Base-by-base conservation (phyloP, 2,113 vertebrate species). In the Sylvietta virens region DNA sequence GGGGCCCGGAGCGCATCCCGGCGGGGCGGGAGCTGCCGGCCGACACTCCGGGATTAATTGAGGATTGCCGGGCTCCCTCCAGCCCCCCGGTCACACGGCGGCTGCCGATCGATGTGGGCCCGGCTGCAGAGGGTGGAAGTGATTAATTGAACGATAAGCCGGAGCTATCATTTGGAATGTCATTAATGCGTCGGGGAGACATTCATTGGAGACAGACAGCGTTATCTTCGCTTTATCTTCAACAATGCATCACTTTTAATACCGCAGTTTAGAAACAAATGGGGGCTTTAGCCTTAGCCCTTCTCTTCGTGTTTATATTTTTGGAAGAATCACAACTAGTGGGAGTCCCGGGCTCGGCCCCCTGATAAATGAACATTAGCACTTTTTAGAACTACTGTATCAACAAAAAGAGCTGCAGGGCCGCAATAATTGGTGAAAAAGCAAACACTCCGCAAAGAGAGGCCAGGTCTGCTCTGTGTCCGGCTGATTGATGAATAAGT, bases 151-250 rank as follows among this genome's bases (percentile, higher is more conserved):
- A 96, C 97, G 97, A 98, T 97, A 98, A 98, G 97, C 97, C 95
- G 92, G 91, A 97, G 97, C 97, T 98, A 98, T 98, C 98, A 98
- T 98, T 98, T 98, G 98, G 98, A 98, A 98, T 97, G 98, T 98
- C 98, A 98, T 99, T 99, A 99, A 99, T 99, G 99, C 98, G 97
- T 97, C 98, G 98, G 92, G 97, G 99, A 99, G 99, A 99, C 99
- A 98, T 97, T 95, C 97, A 94, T 97, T 97, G 98, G 98, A 99
- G 99, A 99, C 99, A 99, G 98, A 98, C 99, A 98, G 98, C 98
- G 98, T 99, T 99, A 99, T 99, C 99, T 98, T 98, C 97, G 98
- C 99, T 99, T 99, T 99, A 99, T 99, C 99, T 99, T 96, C 98
- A 98, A 98, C 98, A 98, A 97, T 97, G 97, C 97, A 97, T 98